Evolutionary conservation across 2,797 vertebrate species (phyloP), one percentile per base, ranked within the genome.

Genomic region (Cetoscarus ocellatus): DNA sequence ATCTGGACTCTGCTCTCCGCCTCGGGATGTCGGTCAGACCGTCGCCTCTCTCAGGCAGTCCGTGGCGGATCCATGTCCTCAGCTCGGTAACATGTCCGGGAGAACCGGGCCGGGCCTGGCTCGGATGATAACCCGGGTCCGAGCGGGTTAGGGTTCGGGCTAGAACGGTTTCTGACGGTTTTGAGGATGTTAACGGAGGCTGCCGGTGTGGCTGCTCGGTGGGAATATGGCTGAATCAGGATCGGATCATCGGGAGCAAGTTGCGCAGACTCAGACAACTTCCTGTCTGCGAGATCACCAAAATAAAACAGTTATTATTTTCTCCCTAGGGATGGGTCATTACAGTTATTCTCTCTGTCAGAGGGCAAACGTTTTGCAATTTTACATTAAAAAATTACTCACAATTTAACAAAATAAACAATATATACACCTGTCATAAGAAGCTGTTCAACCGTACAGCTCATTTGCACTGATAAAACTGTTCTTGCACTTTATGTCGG

Each of bases 221-320:
- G 76, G 77, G 88, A 94, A 95, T 94, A 94, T 93, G 93, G 92
- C 93, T 89, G 91, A 92, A 91, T 84, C 73, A 82, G 54, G 80
- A 65, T 51, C 79, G 62, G 76, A 67, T 40, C 70, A 45, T 52
- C 49, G 43, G 10, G 14, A 44, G 1, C 68, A 75, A 80, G 72
- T 27, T 35, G 6, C 1, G 38, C 3, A 6, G 17, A 4, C 0
- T 0, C 0, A 0, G 0, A 6, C 17, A 5, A 12, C 64, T 85
- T 89, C 86, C 87, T 8, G 73, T 39, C 15, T 3, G 0, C 0
- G 0, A 6, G 17, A 13, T 0, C 38, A 79, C 79, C 89, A 81
- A 34, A 88, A 82, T 86, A 89, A 85, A 59, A 58, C 13, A 5
- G 3, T 18, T 4, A 15, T 5, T 3, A 2, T 27, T 27, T 27